Percentiles rank a stretch among this genome's conserved stretches.
Evolutionary conservation across 2,888 invertebrate genomes (phyloP).

Genomic region (Orchesellides sinensis): DNA sequence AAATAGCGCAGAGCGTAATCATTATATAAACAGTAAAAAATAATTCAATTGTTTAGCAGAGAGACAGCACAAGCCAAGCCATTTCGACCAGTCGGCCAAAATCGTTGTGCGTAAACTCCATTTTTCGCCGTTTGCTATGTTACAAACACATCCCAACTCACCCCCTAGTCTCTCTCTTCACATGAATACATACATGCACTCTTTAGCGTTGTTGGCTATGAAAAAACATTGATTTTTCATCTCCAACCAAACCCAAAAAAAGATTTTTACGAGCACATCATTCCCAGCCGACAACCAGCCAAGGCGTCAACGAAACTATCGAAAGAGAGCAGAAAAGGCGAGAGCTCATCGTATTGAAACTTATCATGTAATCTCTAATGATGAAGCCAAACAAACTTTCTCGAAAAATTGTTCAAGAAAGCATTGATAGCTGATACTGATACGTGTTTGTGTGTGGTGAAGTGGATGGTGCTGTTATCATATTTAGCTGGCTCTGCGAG

Average conservation of each 20-base stretch:
- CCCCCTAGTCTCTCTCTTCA: too few relatives aligned
- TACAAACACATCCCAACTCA: background rate
- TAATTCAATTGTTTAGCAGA: conserved; percentile 5
- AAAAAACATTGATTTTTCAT: too few relatives aligned
- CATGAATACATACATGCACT: too few relatives aligned
- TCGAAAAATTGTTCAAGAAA: conserved; percentile 12
- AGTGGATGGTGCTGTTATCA: background rate
- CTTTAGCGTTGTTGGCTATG: too few relatives aligned
- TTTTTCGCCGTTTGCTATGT: background rate
- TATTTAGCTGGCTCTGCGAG: background rate
- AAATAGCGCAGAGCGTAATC: conserved; percentile 3
- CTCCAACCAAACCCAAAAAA: background rate
- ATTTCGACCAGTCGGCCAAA: background rate
- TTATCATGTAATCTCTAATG: conserved; percentile 67
- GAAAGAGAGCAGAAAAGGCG: background rate
- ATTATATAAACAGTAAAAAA: background rate
- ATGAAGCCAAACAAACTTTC: conserved; percentile 60
- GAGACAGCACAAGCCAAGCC: conserved; percentile 12
- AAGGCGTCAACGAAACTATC: background rate
- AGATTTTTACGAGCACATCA: background rate
- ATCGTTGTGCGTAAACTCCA: background rate
- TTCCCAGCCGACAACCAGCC: background rate
- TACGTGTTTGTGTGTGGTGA: background rate
- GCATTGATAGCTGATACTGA: conserved; percentile 36
- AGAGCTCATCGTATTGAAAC: conserved; percentile 29